Base-by-base conservation (phyloP, 2,113 vertebrate genomes). In the Marmota flaviventris region DNA sequence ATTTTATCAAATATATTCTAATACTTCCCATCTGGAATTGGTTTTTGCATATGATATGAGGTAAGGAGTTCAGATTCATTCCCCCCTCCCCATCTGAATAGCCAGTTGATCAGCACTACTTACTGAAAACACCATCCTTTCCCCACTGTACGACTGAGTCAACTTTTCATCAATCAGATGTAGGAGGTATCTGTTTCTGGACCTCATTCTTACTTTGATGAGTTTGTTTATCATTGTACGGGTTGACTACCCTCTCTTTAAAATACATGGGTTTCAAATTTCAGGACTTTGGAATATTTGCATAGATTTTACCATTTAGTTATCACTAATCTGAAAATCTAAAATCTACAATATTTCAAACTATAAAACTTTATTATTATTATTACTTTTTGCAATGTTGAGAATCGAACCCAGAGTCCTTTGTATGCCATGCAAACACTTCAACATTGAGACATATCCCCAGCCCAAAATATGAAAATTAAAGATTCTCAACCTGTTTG, bases 121-220 rank as follows among this genome's bases (percentile, higher is more conserved):
- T 83, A 70, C 32, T 94, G 84, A 81, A 94, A 90, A 85, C 78
- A 89, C 78, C 29, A 1, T 51, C 48, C 3, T 95, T 84, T 86
- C 22, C 39, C 32, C 42, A 63, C 11, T 78, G 51, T n/a, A 70
- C 7, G 37, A 12, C 16, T 39, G 1, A 69, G 51, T 96, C 58
- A 89, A 0, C 22, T 29, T 53, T 90, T 94, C 4, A 25, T 63
- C 86, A 70, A 39, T 65, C 63, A 65, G n/a, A 65, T 65, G 3
- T 67, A 67, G 72, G 25, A 37, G 75, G 51, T 10, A 18, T 73
- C 67, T 85, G 14, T 87, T 73, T 91, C 65, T 75, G 22, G 73
- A 86, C 32, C 77, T 17, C 34, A 0, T 77, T 70, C 53, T 82
- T 51, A 56, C 7, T 16, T 75, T 48, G 79, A 9, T 87, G 75